A percentile compares a stretch with the other conserved stretches of the same genome.
Conservation (phyloP, 2,888 invertebrate genomes). For the Deilephila porcellus region DNA sequence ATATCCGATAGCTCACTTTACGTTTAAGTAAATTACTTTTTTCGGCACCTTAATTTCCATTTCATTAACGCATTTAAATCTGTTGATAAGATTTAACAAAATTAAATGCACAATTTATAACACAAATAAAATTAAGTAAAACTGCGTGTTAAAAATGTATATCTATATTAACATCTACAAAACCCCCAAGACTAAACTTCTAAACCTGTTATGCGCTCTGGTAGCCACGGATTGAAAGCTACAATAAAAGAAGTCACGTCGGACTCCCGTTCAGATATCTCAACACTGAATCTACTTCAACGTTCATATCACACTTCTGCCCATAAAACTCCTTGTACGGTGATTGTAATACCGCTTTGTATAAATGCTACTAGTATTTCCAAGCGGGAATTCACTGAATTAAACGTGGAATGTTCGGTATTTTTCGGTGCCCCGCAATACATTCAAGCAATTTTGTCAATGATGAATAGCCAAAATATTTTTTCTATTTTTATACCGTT, state of each 20-base stretch:
- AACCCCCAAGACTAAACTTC: neutral
- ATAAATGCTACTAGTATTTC: neutral
- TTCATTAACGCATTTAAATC: too few relatives aligned
- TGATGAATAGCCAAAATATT: constrained; percentile 6
- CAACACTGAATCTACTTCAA: neutral
- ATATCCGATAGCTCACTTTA: too few relatives aligned
- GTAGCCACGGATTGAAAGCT: neutral
- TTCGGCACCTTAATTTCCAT: too few relatives aligned
- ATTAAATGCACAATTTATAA: too few relatives aligned
- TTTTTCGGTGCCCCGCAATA: neutral
- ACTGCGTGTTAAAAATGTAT: neutral
- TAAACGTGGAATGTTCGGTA: neutral
- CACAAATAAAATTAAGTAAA: neutral
- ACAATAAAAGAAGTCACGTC: neutral
- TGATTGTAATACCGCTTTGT: neutral
- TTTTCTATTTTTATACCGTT: neutral
- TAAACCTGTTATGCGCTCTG: neutral
- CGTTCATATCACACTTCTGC: neutral
- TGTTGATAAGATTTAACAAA: too few relatives aligned
- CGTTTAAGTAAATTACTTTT: too few relatives aligned
- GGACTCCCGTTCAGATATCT: neutral
- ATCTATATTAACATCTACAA: neutral
- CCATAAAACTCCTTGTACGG: neutral
- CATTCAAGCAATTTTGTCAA: neutral
- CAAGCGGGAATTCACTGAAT: neutral